A percentile compares a stretch with the other conserved stretches of the same genome.
Conservation (phyloP, 1,140 invertebrate genomes). For the Drosophila punjabiensis region DNA sequence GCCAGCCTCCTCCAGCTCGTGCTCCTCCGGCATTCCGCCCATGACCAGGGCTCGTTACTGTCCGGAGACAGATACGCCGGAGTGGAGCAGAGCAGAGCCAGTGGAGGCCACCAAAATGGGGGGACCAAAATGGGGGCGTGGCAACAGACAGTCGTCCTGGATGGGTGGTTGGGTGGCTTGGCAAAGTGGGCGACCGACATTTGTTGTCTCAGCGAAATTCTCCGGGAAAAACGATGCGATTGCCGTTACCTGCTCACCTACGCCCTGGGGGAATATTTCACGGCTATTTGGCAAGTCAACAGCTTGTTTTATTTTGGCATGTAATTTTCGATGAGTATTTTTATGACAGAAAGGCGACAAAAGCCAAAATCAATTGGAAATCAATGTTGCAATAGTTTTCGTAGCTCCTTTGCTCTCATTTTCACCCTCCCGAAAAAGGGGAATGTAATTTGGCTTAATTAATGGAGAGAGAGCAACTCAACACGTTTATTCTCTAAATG, state of each 20-base stretch:
- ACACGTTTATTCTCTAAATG: background rate
- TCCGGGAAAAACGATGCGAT: slow-evolving; percentile 68
- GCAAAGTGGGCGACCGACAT: slow-evolving; percentile 41
- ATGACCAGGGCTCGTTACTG: slow-evolving; percentile 68
- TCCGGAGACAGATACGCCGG: slow-evolving; percentile 44
- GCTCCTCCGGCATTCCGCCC: slow-evolving; percentile 18
- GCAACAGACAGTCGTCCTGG: slow-evolving; percentile 14
- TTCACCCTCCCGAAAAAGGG: background rate
- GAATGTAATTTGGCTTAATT: slow-evolving; percentile 8
- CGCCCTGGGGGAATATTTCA: slow-evolving; percentile 81
- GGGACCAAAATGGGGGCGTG: slow-evolving; percentile 42
- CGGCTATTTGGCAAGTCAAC: slow-evolving; percentile 84
- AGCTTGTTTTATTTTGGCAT: slow-evolving; percentile 79
- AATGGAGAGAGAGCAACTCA: background rate
- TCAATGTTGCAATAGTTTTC: slow-evolving; percentile 66
- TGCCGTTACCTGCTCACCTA: slow-evolving; percentile 82
- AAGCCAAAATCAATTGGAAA: slow-evolving; percentile 79
- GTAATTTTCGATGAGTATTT: slow-evolving; percentile 82
- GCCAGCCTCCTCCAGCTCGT: slow-evolving; percentile 2
- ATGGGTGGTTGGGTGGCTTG: background rate
- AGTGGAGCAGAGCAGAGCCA: slow-evolving; percentile 1
- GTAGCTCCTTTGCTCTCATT: background rate
- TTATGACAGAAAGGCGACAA: slow-evolving; percentile 69
- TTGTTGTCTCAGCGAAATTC: slow-evolving; percentile 81
- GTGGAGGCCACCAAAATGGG: slow-evolving; percentile 38